Evolutionary conservation across 2,888 invertebrate genomes (phyloP), one percentile per base, ranked within the genome.

Genomic region (Paralinhomoeus sp.): DNA sequence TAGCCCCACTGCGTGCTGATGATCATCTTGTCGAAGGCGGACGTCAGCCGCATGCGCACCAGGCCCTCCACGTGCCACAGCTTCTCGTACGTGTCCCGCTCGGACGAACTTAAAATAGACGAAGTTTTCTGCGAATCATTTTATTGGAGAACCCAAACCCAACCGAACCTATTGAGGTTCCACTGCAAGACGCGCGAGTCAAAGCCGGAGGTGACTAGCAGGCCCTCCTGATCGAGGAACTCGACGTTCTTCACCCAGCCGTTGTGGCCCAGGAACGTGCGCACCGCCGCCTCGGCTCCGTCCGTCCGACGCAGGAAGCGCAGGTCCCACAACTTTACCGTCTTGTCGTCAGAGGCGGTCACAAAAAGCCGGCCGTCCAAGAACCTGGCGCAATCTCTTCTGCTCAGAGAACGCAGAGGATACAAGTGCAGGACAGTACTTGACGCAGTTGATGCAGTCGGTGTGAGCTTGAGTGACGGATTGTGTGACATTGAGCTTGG

Each of bases 231-330:
- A 22, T 75, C 74, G 27, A 81, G 81, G 64, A 81, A 87, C 62
- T 89, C 87, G 51, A 89, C 83, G 64, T 85, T 89, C 64, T 89
- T 89, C 40, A 83, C 87, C 87, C 87, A 89, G 66, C 83, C 84
- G 0, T 80, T 77, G 64, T 89, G 87, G 1, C 85, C 87, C 48
- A 74, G 72, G 13, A 87, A 69, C 17, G 76, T 76, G 47, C 77
- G 72, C 46, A 81, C 74, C 57, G 76, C 75, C 45, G 73, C 72
- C 13, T 5, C 21, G 9, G n/a, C 12, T 18, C 12, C 36, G 7
- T 39, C 15, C 24, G 15, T 18, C 23, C 7, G 2, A 56, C 76
- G 78, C 43, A 85, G 66, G 63, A 78, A 79, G 43, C 89, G 71
- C n/a, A 79, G 74, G 63, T 89, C 87, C 87, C 87, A 89, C 40